Evolutionary conservation across 2,113 vertebrate species (phyloP), one percentile per base, ranked within the genome.

Genomic region (Noctilio leporinus): DNA sequence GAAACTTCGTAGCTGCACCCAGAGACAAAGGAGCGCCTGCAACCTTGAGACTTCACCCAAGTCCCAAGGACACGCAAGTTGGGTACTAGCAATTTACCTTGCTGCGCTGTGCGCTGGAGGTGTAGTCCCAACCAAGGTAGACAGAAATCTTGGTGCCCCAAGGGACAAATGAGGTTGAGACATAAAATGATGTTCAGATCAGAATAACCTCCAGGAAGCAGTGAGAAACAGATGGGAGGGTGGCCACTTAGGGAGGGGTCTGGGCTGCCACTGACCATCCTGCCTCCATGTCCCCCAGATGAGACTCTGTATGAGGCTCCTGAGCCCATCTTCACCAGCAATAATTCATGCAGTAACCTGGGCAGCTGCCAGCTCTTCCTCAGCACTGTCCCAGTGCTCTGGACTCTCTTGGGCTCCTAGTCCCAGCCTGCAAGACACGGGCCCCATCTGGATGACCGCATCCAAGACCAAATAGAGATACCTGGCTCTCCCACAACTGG

Each of bases 271-370:
- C 78, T 91, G 33, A 83, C 20, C 0, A 0, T 20, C 30, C 35
- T 55, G 1, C 91, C 17, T 78, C 26, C n/a, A 5, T 85, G 87
- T 88, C 45, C 57, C 62, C 5, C 98, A 99, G 99, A 99, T 26
- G 99, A 99, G 98, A 99, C 99, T 0, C 98, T 99, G 59, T 99
- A 99, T 20, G 99, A 99, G 96, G 99, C 99, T 47, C 99, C 99
- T 0, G 99, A 99, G 97, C 99, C 99, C 12, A 99, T 99, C 97
- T 99, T 99, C 98, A 99, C 99, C 69, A 99, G 99, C 95, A 99
- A 99, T 98, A 99, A 98, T 98, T 99, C 99, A 3, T 99, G 99
- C 97, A 97, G 98, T 10, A 97, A 98, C 96, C 97, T 98, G 97
- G 93, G 96, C 85, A 89, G 98, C 92, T 97, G 98, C 11, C 97